phyloP scores from a whole-genome alignment of 2,888 invertebrate species.

The Apotomis capreana region DNA sequence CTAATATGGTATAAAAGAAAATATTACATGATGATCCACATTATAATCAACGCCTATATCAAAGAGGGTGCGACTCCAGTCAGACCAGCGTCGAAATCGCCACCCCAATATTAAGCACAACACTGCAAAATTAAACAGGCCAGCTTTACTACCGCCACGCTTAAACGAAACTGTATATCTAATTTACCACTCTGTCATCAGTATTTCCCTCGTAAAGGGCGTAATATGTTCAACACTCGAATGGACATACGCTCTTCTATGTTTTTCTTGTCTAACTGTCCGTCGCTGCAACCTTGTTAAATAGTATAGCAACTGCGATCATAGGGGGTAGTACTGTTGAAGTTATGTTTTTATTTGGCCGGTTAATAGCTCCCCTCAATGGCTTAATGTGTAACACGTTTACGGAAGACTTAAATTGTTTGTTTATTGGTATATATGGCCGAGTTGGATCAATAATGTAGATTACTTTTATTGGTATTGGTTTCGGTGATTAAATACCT shows the following conservation, averaged over 20 bases:
- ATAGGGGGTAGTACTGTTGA: conserved; percentile 46
- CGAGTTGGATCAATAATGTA: conserved; percentile 17
- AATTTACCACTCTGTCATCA: conserved; percentile 60
- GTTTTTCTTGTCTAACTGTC: conserved; percentile 47
- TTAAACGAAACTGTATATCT: conserved; percentile 64
- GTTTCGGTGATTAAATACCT: background rate
- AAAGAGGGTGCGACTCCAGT: conserved; percentile 57
- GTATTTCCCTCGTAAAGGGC: background rate
- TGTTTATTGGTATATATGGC: conserved; percentile 41
- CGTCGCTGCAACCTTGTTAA: conserved; percentile 54
- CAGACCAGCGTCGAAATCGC: conserved; percentile 62
- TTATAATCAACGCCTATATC: conserved; percentile 62
- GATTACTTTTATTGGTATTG: background rate
- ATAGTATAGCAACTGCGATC: conserved; percentile 52
- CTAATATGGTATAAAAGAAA: background rate
- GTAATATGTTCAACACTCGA: background rate
- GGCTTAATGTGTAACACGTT: conserved; percentile 50
- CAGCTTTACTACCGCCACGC: conserved; percentile 50
- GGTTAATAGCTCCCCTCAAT: conserved; percentile 57
- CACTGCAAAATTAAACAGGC: conserved; percentile 69
- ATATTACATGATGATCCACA: conserved; percentile 61
- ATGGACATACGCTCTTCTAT: conserved; percentile 1
- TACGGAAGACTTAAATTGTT: conserved; percentile 47
- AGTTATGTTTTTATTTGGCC: conserved; percentile 54
- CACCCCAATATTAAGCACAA: conserved; percentile 72